Conservation (phyloP, 2,888 invertebrate genomes). For the Odontocolon sp. region DNA sequence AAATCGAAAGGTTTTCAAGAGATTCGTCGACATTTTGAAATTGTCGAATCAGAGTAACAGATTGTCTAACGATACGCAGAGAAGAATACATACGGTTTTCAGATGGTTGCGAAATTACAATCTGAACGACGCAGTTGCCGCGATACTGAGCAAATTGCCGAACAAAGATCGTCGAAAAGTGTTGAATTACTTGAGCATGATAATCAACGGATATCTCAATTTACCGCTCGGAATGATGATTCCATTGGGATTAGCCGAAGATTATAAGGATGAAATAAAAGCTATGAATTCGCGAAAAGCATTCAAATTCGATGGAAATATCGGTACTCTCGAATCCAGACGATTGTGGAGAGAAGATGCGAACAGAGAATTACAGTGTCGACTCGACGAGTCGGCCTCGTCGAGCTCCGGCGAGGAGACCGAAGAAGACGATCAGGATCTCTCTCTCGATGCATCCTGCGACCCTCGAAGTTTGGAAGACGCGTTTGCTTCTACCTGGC, state of each 20-base stretch:
- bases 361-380: no score
- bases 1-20: slow-evolving; percentile 84
- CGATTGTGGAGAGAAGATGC: slow-evolving; percentile 48
- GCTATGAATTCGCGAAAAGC: slow-evolving; percentile 39
- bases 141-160: slow-evolving; percentile 85
- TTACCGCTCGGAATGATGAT: slow-evolving; percentile 84
- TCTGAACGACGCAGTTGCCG: slow-evolving; percentile 86
- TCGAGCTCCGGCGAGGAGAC: slow-evolving; percentile 60
- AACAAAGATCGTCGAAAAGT: slow-evolving; percentile 83
- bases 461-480: no score
- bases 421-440: slow-evolving; percentile 47
- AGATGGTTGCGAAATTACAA: slow-evolving; percentile 89
- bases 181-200: slow-evolving; percentile 83
- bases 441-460: slow-evolving; percentile 39
- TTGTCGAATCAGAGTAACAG: slow-evolving; percentile 79
- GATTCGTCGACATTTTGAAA: slow-evolving; percentile 87
- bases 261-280: slow-evolving; percentile 50
- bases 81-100: slow-evolving; percentile 87
- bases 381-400: not conserved
- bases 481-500: slow-evolving; percentile 60
- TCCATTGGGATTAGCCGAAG: slow-evolving; percentile 81
- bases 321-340: slow-evolving; percentile 57
- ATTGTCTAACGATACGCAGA: slow-evolving; percentile 84
- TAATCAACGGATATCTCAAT: slow-evolving; percentile 85
- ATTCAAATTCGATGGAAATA: slow-evolving; percentile 69